Base-by-base conservation (phyloP, 2,888 invertebrate species). In the Heliconius ethilla region DNA sequence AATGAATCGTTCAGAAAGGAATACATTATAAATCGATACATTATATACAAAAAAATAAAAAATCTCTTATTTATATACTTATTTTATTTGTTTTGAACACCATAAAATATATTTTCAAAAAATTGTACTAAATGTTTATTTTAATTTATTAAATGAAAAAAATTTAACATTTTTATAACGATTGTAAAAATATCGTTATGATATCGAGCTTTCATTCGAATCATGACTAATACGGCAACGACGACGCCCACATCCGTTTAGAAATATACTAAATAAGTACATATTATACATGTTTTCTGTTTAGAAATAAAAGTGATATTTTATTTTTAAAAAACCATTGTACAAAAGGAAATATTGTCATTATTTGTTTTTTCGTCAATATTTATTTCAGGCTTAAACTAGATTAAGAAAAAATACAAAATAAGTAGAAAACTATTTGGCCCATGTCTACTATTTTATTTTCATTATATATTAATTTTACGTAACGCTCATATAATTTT, bases 171-270 rank as follows among this genome's bases (percentile, higher is more conserved):
- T 37, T 45, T 22, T 6, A 70, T 29, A 55, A 11, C 25, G 59
- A 59, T 59, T 59, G 1, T 33, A 37, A 37, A 15, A n/a, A 22
- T 27, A 27, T 70, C 2, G 37, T 25, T 33, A 37, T 2, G n/a
- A 37, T 59, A 72, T 59, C 72, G 72, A 59, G 59, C n/a, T 33
- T 33, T 25, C 27, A n/a, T 33, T 33, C 51, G 59, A 25, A 59
- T 37, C 13, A 33, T 72, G 33, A 72, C n/a, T 72, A 59, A 37
- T 37, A 59, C 72, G 5, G n/a, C 6, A 59, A 13, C n/a, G 72
- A 59, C 72, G 72, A 72, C 72, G 72, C 72, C 72, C 72, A 51
- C 22, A 51, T 2, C 51, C 33, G 59, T 37, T 72, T 59, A 72
- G 33, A 59, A 72, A 59, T 37, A 45, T 37, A 4, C 18, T 22